These are phyloP conservation scores for Melanerpes aurifrons DNA, from an alignment of 2,113 vertebrate species.

Conservation along the genomic window DNA sequence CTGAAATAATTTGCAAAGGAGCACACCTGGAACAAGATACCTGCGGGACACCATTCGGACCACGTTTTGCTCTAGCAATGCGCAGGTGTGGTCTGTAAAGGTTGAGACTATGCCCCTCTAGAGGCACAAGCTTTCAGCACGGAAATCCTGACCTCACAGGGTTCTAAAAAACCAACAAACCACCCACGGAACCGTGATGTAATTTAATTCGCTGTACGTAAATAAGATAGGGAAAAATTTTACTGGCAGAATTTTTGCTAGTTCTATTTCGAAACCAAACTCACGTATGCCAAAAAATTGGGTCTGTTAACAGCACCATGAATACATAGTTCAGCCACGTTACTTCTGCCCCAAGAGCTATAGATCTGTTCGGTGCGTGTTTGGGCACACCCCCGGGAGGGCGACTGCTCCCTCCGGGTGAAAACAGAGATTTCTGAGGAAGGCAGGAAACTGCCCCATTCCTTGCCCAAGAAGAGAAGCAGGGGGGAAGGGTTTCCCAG, in stretches of 20 bases:
- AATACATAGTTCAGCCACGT: rapidly evolving
- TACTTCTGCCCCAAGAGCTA: no score
- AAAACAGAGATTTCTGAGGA: neutral
- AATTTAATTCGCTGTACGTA: neutral
- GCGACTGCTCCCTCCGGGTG: rapidly evolving
- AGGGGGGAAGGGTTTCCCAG: rapidly evolving
- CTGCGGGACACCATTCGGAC: rapidly evolving
- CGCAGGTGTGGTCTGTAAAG: rapidly evolving
- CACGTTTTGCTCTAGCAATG: rapidly evolving
- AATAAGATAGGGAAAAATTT: neutral
- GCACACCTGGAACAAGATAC: rapidly evolving
- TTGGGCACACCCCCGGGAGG: rapidly evolving
- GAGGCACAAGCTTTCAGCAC: neutral
- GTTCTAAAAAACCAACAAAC: neutral
- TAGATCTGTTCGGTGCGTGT: rapidly evolving
- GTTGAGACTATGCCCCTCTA: rapidly evolving
- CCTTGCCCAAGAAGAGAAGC: no score
- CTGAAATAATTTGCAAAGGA: neutral
- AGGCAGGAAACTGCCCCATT: neutral
- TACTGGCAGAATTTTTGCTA: neutral
- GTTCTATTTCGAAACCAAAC: neutral
- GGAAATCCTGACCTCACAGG: rapidly evolving
- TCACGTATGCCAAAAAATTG: rapidly evolving
- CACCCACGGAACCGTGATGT: neutral
- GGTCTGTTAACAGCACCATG: rapidly evolving